Conservation (phyloP, 2,113 vertebrate species). For the Gasterosteus aculeatus region DNA sequence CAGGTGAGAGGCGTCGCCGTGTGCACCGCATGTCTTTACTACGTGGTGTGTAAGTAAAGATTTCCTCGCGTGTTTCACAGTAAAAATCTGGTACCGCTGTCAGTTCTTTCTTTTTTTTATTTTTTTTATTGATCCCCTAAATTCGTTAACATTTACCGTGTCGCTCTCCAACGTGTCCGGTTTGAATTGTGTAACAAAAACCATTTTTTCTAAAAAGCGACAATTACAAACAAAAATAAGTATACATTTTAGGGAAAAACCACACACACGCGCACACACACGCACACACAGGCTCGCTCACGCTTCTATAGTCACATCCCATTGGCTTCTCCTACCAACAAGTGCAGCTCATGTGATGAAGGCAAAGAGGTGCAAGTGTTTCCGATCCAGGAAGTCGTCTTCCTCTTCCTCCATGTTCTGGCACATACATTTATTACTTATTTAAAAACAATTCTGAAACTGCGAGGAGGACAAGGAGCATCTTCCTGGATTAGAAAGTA, state of each 20-base stretch:
- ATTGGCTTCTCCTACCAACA: slow-evolving; percentile 53
- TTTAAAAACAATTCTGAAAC: neutral
- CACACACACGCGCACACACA: neutral
- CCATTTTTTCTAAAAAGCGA: slow-evolving; percentile 43
- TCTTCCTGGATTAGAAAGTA: slow-evolving; percentile 36
- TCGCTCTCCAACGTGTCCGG: slow-evolving; percentile 38
- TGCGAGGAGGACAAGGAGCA: neutral
- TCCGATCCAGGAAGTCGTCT: slow-evolving; percentile 26
- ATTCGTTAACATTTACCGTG: slow-evolving; percentile 36
- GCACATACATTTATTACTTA: neutral
- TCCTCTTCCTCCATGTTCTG: slow-evolving; percentile 4
- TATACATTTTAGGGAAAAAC: slow-evolving; percentile 62
- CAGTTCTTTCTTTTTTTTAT: slow-evolving; percentile 9
- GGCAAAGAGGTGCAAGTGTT: slow-evolving; percentile 63
- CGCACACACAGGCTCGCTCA: slow-evolving; percentile 3
- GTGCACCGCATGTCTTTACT: neutral
- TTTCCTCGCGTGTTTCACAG: slow-evolving; percentile 48
- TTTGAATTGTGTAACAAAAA: slow-evolving; percentile 63
- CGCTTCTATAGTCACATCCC: slow-evolving; percentile 60
- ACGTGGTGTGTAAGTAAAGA: slow-evolving; percentile 15
- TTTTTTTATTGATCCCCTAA: slow-evolving; percentile 30
- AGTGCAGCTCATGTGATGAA: slow-evolving; percentile 74
- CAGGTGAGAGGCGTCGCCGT: slow-evolving; percentile 24
- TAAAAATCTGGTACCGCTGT: slow-evolving; percentile 47
- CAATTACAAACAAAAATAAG: slow-evolving; percentile 57